Evolutionary conservation across 2,888 invertebrate genomes (phyloP).

Genomic region (Agapostemon virescens): DNA sequence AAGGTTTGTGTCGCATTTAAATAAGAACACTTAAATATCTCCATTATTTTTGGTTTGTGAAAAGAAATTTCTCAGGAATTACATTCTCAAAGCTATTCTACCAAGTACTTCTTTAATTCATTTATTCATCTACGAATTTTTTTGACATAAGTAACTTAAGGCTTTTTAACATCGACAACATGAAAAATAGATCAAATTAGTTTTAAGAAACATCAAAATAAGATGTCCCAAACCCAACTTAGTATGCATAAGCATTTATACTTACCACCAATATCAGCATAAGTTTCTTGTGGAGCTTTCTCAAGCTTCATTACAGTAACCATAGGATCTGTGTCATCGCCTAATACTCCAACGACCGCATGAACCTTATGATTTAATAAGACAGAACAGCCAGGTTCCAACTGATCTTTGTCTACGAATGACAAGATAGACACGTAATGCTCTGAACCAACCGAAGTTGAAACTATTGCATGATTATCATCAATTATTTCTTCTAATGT

Average conservation of each 20-base stretch:
- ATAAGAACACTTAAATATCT: background rate
- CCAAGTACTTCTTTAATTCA: too few relatives aligned
- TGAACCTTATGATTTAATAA: conserved; percentile 99
- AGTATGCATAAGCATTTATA: background rate
- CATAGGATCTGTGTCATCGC: conserved; percentile 99
- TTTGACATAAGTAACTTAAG: too few relatives aligned
- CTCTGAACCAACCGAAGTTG: conserved; percentile 99
- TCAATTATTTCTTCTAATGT: conserved; percentile 99
- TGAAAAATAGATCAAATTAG: too few relatives aligned
- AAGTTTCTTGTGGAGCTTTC: conserved; percentile 99
- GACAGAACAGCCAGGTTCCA: conserved; percentile 99
- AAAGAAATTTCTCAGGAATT: background rate
- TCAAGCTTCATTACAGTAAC: conserved; percentile 99
- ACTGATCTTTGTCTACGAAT: conserved; percentile 99
- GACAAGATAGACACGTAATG: conserved; percentile 99
- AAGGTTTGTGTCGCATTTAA: background rate
- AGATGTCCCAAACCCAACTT: background rate
- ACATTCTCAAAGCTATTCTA: too few relatives aligned
- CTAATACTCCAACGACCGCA: conserved; percentile 99
- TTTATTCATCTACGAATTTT: too few relatives aligned
- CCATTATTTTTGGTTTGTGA: too few relatives aligned
- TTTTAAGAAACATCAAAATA: too few relatives aligned
- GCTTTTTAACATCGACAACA: too few relatives aligned
- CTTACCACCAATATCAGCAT: conserved; percentile 96
- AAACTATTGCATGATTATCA: conserved; percentile 99